phyloP scores from a whole-genome alignment of 2,797 vertebrate genomes.

The Taeniopygia guttata region DNA sequence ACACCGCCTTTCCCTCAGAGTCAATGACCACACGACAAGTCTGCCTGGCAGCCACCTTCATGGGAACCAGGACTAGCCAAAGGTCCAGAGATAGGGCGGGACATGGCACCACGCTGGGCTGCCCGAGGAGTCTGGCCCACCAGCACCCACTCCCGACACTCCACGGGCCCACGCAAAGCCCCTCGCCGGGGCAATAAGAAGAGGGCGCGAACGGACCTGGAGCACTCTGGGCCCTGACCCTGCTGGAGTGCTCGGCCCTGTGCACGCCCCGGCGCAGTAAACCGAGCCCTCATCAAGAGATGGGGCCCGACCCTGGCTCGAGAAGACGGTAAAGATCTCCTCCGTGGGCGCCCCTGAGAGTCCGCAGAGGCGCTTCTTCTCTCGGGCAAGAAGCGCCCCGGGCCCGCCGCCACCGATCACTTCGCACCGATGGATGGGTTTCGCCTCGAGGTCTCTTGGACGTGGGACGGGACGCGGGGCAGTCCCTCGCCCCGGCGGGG shows the following conservation, averaged over 20 bases:
- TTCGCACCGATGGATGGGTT: neutral
- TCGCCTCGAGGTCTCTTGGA: neutral
- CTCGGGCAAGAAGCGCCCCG: neutral
- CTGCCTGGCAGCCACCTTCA: neutral
- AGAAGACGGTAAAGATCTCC: too few relatives aligned
- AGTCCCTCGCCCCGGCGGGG: accelerated
- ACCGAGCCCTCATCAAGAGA: neutral
- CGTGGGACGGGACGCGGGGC: neutral
- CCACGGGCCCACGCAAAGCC: neutral
- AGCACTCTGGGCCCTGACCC: neutral
- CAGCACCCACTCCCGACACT: neutral
- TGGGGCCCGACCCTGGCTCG: neutral
- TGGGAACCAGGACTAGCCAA: neutral
- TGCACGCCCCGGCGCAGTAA: neutral
- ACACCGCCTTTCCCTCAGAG: neutral
- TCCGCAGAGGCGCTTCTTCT: neutral
- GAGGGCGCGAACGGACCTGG: accelerated
- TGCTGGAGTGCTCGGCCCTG: neutral
- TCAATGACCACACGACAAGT: neutral
- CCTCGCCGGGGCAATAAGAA: too few relatives aligned
- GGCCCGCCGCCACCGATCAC: neutral
- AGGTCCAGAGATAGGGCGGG: neutral
- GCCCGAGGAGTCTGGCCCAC: neutral
- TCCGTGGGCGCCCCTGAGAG: neutral
- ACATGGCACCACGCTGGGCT: neutral